Base-by-base conservation (phyloP, 2,888 invertebrate species). In the Leptothorax acervorum region DNA sequence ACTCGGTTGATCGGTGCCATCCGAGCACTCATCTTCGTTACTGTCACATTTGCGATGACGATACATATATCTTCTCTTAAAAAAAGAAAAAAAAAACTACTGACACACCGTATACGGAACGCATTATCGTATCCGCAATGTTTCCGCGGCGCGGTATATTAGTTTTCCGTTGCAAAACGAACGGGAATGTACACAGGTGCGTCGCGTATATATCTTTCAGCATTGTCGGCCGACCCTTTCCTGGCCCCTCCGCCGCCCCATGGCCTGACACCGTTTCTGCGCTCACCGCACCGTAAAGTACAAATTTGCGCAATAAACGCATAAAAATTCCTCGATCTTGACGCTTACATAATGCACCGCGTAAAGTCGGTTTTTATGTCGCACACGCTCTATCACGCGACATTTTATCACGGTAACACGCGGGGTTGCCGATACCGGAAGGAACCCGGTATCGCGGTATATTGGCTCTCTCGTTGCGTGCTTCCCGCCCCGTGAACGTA, bases 161-260 rank as follows among this genome's bases (percentile, higher is more conserved):
- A 82, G 83, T 86, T 86, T 83, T 85, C 65, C 85, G 76, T 83
- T 84, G 85, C 57, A 88, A 86, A 85, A 86, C 79, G 48, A 42
- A 51, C 65, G 51, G 53, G 88, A 87, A 85, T 87, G 84, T 83
- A 78, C 85, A 87, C 87, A 86, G 90, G 84, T 87, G 90, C 82
- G 76, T 68, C 85, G 82, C 83, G 70, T 81, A 82, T 85, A 83
- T 85, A 83, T 85, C 84, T 82, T 78, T 73, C 82, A 78, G 63
- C 78, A 68, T 63, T 70, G 85, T 83, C 89, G 53, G 85, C 83
- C 83, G 71, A 23, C 51, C 76, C 83, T 76, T 82, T 88, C 86
- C 85, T 75, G n/a, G n/a, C 51, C 79, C 23, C 81, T 86, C 82
- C 84, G 82, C 55, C 71, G n/a, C 78, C 15, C 70, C 55, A 28